Evolutionary conservation across 2,113 vertebrate species (phyloP), one percentile per base, ranked within the genome.

Genomic region (Eptatretus burgeri): DNA sequence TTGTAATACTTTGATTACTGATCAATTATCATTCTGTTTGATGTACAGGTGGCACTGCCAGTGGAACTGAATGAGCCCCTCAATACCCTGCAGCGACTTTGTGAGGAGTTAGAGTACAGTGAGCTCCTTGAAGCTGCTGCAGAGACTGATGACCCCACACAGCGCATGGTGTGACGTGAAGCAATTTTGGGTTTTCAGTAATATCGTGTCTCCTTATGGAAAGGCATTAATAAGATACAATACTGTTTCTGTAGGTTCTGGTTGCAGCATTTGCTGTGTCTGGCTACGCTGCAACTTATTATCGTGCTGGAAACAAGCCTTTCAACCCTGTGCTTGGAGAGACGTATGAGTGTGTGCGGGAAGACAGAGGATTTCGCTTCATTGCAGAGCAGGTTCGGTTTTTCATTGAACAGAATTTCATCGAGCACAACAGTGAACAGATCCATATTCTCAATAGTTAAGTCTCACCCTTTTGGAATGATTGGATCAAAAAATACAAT

Each of bases 291-390:
- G 87, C 84, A 73, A 85, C 82, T 0, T 77, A 79, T 52, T 81
- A 82, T 77, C 78, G 87, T 16, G 74, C 82, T 9, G 75, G 80
- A 66, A 82, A 84, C 74, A 93, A 93, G 66, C 87, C 87, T 52
- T 93, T 93, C 74, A 93, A 93, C 73, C 85, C 87, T 0, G 77
- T 93, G 65, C 75, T 93, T 52, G 87, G 87, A 11, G 87, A 93
- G 76, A 93, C 87, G 1, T 93, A 80, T 0, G 85, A 93, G 72
- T 88, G 73, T 5, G 68, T 77, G 64, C 71, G 82, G 63, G 80
- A 82, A 0, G 85, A 93, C 68, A 69, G 80, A 1, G 82, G 83
- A 52, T 93, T 93, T 74, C 76, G 72, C 20, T 93, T 78, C 74
- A 52, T 81, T 70, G 82, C 82, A 0, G 86, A 91, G 73, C 85